Percentiles rank a stretch among this genome's conserved stretches.
phyloP scores from a whole-genome alignment of 2,888 invertebrate genomes.

The Cabera pusaria region DNA sequence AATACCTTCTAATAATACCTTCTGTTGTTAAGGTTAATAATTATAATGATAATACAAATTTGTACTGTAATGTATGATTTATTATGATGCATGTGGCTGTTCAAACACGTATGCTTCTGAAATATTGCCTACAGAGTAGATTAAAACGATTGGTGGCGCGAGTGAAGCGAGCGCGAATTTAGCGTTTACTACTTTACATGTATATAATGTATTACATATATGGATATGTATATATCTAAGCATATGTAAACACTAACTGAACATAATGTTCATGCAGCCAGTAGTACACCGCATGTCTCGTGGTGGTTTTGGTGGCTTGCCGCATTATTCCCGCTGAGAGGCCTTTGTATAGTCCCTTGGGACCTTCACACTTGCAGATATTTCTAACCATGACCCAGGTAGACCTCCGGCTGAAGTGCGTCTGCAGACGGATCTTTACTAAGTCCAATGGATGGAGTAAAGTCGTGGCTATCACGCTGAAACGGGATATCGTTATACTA shows the following conservation, averaged over 20 bases:
- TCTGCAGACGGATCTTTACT: conserved; percentile 97
- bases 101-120: too few species aligned
- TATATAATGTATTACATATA: too few species aligned
- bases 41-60: too few species aligned
- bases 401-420: conserved; percentile 89
- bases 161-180: too few species aligned
- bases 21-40: too few species aligned
- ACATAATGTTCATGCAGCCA: conserved; percentile 90
- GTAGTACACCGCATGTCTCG: conserved; percentile 94
- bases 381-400: conserved; percentile 80
- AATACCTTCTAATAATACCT: too few species aligned
- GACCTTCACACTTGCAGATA: conserved; percentile 92
- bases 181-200: too few species aligned
- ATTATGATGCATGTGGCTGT: too few species aligned
- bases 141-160: too few species aligned
- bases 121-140: too few species aligned
- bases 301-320: conserved; percentile 98
- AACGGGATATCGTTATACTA: conserved; percentile 23
- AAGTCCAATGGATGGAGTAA: conserved; percentile 98
- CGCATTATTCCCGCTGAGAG: conserved; percentile 94
- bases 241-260: conserved; percentile 59
- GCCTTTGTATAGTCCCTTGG: conserved; percentile 92
- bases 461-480: conserved; percentile 94
- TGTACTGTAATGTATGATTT: too few species aligned
- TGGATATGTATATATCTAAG: too few species aligned